Conservation (phyloP, 2,797 vertebrate species). For the Parotocinclus haroldoi region DNA sequence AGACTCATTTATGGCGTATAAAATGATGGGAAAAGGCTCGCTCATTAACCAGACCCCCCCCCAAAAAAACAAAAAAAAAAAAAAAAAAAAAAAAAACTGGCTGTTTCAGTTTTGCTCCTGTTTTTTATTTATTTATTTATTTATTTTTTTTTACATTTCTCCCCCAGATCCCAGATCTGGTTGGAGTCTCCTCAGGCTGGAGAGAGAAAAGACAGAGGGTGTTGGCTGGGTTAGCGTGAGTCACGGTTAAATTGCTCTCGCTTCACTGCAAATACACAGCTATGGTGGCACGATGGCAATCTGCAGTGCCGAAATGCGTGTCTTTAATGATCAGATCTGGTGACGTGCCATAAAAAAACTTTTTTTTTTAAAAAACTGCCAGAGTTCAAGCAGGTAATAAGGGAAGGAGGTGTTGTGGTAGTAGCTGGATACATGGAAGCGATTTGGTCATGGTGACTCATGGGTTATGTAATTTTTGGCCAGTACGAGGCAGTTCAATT, state of each 20-base stretch:
- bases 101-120: neutral
- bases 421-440: neutral
- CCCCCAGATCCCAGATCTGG: neutral
- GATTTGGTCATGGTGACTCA: slow-evolving; percentile 2
- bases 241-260: slow-evolving; percentile 19
- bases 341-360: slow-evolving; percentile 2
- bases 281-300: no score
- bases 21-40: slow-evolving; percentile 14
- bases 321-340: slow-evolving; percentile 17
- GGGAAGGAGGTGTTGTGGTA: neutral
- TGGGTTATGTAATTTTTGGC: slow-evolving; percentile 11
- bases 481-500: neutral
- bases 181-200: neutral
- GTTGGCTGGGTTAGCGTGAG: slow-evolving; percentile 12
- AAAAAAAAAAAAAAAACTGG: no score
- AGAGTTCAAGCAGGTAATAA: neutral
- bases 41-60: neutral
- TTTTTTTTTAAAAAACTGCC: no score
- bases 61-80: no score
- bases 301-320: slow-evolving; percentile 3
- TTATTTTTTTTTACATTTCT: no score
- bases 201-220: slow-evolving; percentile 16
- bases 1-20: slow-evolving; percentile 18
- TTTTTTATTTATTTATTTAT: no score
- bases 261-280: slow-evolving; percentile 12